A percentile compares a stretch with the other conserved stretches of the same genome.
phyloP scores from a whole-genome alignment of 2,888 invertebrate species.

The Dynastes tityus region DNA sequence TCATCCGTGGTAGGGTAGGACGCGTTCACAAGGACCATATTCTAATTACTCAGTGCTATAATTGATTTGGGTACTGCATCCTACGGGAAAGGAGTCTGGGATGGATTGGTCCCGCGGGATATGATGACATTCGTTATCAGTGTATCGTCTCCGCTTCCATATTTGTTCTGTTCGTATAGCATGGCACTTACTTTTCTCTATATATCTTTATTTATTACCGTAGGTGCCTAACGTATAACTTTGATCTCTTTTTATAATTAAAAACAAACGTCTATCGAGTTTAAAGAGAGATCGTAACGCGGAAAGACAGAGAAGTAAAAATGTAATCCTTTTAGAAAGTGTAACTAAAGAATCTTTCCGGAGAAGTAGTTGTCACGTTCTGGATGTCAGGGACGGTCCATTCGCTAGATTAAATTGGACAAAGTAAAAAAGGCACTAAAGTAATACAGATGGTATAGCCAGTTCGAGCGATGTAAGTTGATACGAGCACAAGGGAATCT shows the following conservation, averaged over 20 bases:
- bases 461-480: slow-evolving; percentile 9
- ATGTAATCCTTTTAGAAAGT: slow-evolving; percentile 35
- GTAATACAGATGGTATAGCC: background rate
- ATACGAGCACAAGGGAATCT: background rate
- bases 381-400: slow-evolving; percentile 67
- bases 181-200: slow-evolving; percentile 41
- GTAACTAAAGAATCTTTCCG: slow-evolving; percentile 62
- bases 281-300: background rate
- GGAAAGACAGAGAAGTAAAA: background rate
- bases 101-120: slow-evolving; percentile 61
- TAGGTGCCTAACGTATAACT: background rate
- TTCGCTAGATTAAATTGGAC: slow-evolving; percentile 67
- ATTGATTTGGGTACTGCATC: slow-evolving; percentile 61
- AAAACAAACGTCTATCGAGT: slow-evolving; percentile 16
- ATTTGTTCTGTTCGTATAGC: slow-evolving; percentile 55
- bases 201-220: slow-evolving; percentile 25
- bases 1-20: slow-evolving; percentile 37
- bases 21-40: slow-evolving; percentile 54
- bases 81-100: slow-evolving; percentile 58
- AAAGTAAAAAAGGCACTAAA: slow-evolving; percentile 62
- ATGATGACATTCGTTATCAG: slow-evolving; percentile 60
- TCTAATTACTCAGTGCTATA: slow-evolving; percentile 62
- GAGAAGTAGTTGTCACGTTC: slow-evolving; percentile 66
- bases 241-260: slow-evolving; percentile 25
- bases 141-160: slow-evolving; percentile 56